A percentile compares a stretch with the other conserved stretches of the same genome.
These are phyloP conservation scores for Dromaius novaehollandiae DNA, from an alignment of 2,113 vertebrate species.

Conservation along the genomic window DNA sequence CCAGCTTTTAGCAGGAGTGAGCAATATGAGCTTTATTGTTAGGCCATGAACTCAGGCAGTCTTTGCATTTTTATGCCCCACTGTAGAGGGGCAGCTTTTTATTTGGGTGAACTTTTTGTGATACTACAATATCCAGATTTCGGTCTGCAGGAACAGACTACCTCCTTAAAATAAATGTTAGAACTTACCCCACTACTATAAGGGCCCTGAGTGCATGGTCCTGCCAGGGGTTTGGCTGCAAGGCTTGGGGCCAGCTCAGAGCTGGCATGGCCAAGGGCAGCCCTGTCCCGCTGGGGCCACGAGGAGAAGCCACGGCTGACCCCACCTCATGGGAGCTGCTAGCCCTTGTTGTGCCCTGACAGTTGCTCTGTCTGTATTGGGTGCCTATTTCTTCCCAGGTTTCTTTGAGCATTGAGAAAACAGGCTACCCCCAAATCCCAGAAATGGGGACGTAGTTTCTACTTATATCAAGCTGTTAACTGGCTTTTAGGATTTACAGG, in stretches of 20 bases:
- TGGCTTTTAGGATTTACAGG: not conserved
- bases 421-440: not conserved
- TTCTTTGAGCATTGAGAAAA: not conserved
- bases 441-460: not conserved
- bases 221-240: fast-evolving
- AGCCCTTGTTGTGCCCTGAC: fast-evolving
- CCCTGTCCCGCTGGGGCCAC: not conserved
- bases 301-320: not conserved
- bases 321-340: not conserved
- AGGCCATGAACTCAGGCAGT: not conserved
- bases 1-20: constrained; percentile 8
- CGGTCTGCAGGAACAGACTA: not conserved
- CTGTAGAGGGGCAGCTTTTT: not conserved
- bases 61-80: not conserved
- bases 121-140: not conserved
- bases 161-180: not conserved
- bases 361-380: not conserved
- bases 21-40: not conserved
- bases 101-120: not conserved
- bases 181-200: not conserved
- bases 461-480: not conserved
- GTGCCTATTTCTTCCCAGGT: not conserved
- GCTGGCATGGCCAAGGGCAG: not conserved
- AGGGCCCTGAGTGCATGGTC: not conserved
- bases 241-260: not conserved